Conservation (phyloP, 2,797 vertebrate genomes). For the Crotalus adamanteus region DNA sequence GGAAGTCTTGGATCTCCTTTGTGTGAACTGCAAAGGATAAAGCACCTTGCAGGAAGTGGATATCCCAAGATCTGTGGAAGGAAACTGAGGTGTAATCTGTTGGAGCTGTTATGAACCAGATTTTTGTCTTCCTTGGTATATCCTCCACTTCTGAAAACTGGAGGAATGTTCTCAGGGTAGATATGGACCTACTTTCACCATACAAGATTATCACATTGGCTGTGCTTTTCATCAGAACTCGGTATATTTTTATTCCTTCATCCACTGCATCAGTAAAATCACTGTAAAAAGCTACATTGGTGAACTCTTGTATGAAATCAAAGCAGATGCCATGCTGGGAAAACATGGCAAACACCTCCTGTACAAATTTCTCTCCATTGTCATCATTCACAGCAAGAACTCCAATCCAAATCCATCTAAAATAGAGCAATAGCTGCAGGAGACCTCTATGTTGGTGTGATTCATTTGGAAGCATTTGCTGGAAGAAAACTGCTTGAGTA, state of each 20-base stretch:
- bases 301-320: neutral
- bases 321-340: neutral
- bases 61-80: neutral
- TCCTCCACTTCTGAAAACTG: neutral
- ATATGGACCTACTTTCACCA: neutral
- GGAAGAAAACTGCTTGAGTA: neutral
- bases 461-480: neutral
- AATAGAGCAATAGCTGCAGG: neutral
- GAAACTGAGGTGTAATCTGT: neutral
- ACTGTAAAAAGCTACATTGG: neutral
- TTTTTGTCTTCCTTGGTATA: neutral
- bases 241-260: neutral
- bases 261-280: fast-evolving
- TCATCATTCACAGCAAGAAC: neutral
- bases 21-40: neutral
- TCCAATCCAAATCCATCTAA: neutral
- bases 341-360: neutral
- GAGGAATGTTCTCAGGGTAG: neutral
- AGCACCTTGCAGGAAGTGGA: neutral
- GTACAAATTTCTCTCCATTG: neutral
- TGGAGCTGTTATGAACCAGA: neutral
- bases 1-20: neutral
- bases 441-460: neutral
- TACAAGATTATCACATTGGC: neutral
- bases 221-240: neutral